Percentiles rank a stretch among this genome's conserved stretches.
Conservation (phyloP, 2,888 invertebrate species). For the Nysson spinosus region DNA sequence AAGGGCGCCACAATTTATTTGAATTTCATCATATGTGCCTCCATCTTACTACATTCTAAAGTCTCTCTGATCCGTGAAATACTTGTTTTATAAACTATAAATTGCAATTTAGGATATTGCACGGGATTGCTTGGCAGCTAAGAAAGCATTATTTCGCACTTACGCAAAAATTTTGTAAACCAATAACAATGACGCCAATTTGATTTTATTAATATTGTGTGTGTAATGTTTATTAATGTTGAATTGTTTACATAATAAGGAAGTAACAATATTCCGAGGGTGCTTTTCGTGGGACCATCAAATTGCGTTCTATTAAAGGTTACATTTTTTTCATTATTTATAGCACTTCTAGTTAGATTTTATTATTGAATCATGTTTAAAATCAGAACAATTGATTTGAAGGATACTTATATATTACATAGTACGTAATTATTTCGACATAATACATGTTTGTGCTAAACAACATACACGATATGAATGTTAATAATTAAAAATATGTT, state of each 20-base stretch:
- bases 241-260: slow-evolving; percentile 43
- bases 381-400: background rate
- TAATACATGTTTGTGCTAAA: too few species aligned
- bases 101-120: slow-evolving; percentile 32
- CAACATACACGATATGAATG: too few species aligned
- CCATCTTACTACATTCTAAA: slow-evolving; percentile 32
- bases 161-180: background rate
- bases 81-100: slow-evolving; percentile 40
- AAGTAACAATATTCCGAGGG: slow-evolving; percentile 5
- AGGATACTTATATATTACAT: too few species aligned
- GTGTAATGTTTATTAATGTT: slow-evolving; percentile 22
- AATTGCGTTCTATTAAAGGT: slow-evolving; percentile 44
- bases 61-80: slow-evolving; percentile 33
- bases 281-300: slow-evolving; percentile 27
- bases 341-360: background rate
- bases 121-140: slow-evolving; percentile 18
- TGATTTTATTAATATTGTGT: slow-evolving; percentile 7
- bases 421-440: background rate
- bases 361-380: slow-evolving; percentile 1
- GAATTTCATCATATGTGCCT: slow-evolving; percentile 21
- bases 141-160: slow-evolving; percentile 6
- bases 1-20: slow-evolving; percentile 15
- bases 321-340: slow-evolving; percentile 31
- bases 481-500: too few species aligned
- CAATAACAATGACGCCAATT: slow-evolving; percentile 19